These are phyloP conservation scores for Onthophagus taurus DNA, from an alignment of 1,140 invertebrate genomes.

Conservation along the genomic window DNA sequence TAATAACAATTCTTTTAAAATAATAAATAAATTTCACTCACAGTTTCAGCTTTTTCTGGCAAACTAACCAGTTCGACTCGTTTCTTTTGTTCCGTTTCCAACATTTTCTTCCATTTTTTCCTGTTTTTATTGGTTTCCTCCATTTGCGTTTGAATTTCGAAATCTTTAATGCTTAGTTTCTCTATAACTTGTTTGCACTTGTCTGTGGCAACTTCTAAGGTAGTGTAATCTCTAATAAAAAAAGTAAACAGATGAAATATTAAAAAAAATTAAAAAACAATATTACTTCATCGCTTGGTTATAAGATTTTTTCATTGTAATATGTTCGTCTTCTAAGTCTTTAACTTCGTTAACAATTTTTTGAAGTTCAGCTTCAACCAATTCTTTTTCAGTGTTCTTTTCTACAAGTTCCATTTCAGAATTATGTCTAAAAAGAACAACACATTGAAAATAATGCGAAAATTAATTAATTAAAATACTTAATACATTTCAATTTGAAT, in stretches of 20 bases:
- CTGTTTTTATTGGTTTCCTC: conserved; percentile 54
- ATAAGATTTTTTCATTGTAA: conserved; percentile 13
- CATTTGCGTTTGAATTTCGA: conserved; percentile 51
- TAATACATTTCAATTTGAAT: conserved; percentile 60
- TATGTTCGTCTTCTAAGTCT: conserved; percentile 19
- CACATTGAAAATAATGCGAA: conserved; percentile 8
- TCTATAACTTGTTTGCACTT: conserved; percentile 47
- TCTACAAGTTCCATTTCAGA: conserved; percentile 22
- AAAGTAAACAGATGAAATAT: not conserved
- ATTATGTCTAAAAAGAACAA: conserved; percentile 22
- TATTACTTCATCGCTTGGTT: not conserved
- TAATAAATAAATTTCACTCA: conserved; percentile 16
- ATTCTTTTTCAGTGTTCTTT: conserved; percentile 22
- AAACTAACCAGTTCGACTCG: conserved; percentile 51
- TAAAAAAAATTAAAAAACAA: conserved; percentile 2
- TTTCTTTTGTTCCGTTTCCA: conserved; percentile 49
- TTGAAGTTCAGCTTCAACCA: conserved; percentile 25
- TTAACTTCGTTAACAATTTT: conserved; percentile 28
- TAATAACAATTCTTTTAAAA: conserved; percentile 1
- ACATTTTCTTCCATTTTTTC: conserved; percentile 51
- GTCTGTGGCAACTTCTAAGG: conserved; percentile 48
- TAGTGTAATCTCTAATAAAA: conserved; percentile 44
- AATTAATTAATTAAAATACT: conserved; percentile 5
- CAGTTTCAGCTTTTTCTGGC: conserved; percentile 33
- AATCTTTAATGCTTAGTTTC: conserved; percentile 49